These are phyloP conservation scores for Scrobipalpa costella DNA, from an alignment of 2,888 invertebrate genomes.

Conservation along the genomic window DNA sequence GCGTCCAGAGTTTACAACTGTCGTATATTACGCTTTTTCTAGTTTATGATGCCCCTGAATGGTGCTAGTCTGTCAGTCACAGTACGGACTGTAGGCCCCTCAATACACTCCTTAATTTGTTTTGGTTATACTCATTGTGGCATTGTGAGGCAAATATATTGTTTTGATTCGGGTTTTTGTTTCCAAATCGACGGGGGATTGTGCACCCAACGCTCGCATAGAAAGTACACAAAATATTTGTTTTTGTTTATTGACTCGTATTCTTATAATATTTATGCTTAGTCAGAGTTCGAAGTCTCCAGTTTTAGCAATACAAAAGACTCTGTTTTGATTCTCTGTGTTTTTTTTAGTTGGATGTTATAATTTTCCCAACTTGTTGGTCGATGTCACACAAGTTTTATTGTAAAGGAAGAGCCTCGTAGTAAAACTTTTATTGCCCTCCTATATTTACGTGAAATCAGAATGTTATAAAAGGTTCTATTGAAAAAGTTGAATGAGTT, in stretches of 20 bases:
- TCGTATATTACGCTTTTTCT: slow-evolving; percentile 57
- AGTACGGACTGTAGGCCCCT: slow-evolving; percentile 23
- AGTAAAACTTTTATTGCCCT: slow-evolving; percentile 19
- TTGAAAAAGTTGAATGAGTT: slow-evolving; percentile 22
- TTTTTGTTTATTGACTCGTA: slow-evolving; percentile 7
- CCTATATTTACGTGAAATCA: slow-evolving; percentile 29
- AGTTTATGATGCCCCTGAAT: slow-evolving; percentile 69
- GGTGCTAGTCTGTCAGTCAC: slow-evolving; percentile 52
- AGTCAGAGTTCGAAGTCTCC: not conserved
- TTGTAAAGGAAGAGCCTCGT: slow-evolving; percentile 20
- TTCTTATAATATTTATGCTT: slow-evolving; percentile 4
- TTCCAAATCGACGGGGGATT: slow-evolving; percentile 48
- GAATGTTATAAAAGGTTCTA: slow-evolving; percentile 19
- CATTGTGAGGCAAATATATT: slow-evolving; percentile 63
- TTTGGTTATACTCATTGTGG: slow-evolving; percentile 69
- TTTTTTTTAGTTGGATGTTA: not conserved
- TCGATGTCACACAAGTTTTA: slow-evolving; percentile 10
- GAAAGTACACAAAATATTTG: slow-evolving; percentile 15
- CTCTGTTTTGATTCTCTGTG: not conserved
- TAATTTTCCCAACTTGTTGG: not conserved
- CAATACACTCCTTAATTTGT: slow-evolving; percentile 65
- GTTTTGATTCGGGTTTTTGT: slow-evolving; percentile 52
- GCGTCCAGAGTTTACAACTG: slow-evolving; percentile 62
- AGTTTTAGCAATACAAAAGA: not conserved
- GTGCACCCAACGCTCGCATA: slow-evolving; percentile 26